phyloP scores from a whole-genome alignment of 2,797 vertebrate genomes.

The Gambelia wislizenii region DNA sequence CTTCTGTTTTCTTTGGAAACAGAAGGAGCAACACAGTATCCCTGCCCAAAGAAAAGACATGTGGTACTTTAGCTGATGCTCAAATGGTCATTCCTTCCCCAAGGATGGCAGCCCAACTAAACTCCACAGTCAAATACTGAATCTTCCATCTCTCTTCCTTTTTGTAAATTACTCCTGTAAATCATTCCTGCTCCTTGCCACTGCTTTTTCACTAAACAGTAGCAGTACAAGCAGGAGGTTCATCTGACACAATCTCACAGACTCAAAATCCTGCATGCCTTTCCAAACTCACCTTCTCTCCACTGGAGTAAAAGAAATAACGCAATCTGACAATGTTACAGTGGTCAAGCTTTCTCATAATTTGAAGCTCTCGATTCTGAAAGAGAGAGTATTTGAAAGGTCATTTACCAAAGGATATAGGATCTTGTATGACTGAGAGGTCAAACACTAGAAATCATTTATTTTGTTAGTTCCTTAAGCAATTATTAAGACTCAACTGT shows the following conservation, averaged over 20 bases:
- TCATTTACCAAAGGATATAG: no score
- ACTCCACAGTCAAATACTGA: background rate
- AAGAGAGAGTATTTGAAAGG: conserved; percentile 62
- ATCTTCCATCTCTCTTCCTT: background rate
- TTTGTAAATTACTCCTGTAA: background rate
- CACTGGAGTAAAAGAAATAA: conserved; percentile 99
- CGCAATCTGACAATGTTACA: conserved; percentile 99
- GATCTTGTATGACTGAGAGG: background rate
- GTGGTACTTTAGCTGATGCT: background rate
- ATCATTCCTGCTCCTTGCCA: background rate
- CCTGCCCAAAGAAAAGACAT: background rate
- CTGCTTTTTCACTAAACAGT: background rate
- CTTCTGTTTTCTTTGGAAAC: background rate
- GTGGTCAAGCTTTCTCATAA: conserved; percentile 98
- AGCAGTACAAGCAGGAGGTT: background rate
- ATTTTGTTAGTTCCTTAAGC: background rate
- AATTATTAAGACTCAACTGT: background rate
- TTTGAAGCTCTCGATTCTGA: conserved; percentile 96
- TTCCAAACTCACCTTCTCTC: conserved; percentile 90
- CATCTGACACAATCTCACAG: background rate
- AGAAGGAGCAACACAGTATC: background rate
- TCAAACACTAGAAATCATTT: background rate
- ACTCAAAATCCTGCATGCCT: background rate
- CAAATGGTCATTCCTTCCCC: background rate
- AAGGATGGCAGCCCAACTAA: background rate